Evolutionary conservation across 2,797 vertebrate genomes (phyloP).

Genomic region (Leptatherina wallacei): DNA sequence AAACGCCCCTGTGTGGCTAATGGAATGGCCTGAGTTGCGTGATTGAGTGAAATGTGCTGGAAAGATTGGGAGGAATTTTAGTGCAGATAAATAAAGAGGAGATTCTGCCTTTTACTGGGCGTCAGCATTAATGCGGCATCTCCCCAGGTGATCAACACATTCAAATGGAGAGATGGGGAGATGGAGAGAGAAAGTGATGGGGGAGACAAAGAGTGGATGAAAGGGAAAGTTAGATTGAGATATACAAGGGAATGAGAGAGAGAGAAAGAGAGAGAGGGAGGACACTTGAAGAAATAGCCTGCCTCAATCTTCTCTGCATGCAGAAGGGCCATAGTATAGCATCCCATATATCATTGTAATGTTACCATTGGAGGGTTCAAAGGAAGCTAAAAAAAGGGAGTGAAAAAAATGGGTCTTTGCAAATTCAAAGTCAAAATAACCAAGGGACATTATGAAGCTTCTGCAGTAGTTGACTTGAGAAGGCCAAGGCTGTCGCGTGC

Average conservation of each 20-base stretch:
- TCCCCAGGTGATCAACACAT: constrained; percentile 83
- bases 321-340: constrained; percentile 69
- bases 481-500: constrained; percentile 68
- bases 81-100: constrained; percentile 83
- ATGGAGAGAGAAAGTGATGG: constrained; percentile 58
- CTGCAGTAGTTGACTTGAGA: constrained; percentile 76
- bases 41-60: constrained; percentile 86
- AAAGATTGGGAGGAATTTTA: constrained; percentile 83
- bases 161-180: constrained; percentile 70
- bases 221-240: constrained; percentile 39
- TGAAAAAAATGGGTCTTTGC: constrained; percentile 59
- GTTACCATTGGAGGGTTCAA: constrained; percentile 79
- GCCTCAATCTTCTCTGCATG: constrained; percentile 72
- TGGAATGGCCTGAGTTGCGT: constrained; percentile 83
- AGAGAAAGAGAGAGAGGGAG: constrained; percentile 41
- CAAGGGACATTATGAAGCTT: constrained; percentile 77
- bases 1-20: constrained; percentile 84
- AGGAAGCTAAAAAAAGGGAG: constrained; percentile 59
- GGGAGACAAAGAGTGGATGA: constrained; percentile 52
- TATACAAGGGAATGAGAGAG: constrained; percentile 5
- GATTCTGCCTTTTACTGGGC: constrained; percentile 77
- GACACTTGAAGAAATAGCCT: constrained; percentile 76
- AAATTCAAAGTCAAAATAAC: constrained; percentile 83
- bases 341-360: constrained; percentile 83
- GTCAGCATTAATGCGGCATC: constrained; percentile 82